Conservation (phyloP, 2,888 invertebrate species). For the Endomychus coccineus region DNA sequence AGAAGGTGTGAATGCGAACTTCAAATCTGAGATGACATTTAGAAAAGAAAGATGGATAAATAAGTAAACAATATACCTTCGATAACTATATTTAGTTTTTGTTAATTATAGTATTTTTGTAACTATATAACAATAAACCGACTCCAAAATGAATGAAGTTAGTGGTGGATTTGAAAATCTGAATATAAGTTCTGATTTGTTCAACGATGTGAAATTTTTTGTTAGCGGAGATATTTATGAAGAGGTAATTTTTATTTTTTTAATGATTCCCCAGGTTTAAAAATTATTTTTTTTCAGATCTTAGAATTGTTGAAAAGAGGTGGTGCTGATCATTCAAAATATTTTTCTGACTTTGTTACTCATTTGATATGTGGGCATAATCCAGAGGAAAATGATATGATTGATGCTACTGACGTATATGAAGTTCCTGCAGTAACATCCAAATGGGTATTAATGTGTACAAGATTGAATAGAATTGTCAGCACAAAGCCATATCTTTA, state of each 20-base stretch:
- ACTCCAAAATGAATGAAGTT: conserved; percentile 28
- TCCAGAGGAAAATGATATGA: conserved; percentile 77
- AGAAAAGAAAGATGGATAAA: too few relatives aligned
- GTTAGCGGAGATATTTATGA: conserved; percentile 71
- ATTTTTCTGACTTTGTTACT: conserved; percentile 86
- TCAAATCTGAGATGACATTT: too few relatives aligned
- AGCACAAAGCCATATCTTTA: conserved; percentile 72
- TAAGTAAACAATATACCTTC: too few relatives aligned
- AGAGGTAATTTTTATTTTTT: conserved; percentile 49
- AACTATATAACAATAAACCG: too few relatives aligned
- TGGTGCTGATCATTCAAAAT: conserved; percentile 81
- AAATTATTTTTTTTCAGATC: conserved; percentile 52
- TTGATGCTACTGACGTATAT: conserved; percentile 87
- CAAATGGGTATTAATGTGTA: conserved; percentile 74
- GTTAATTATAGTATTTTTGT: too few relatives aligned
- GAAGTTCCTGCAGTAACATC: conserved; percentile 85
- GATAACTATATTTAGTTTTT: too few relatives aligned
- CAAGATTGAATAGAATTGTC: conserved; percentile 52
- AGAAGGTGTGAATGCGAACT: too few relatives aligned
- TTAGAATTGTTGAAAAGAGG: conserved; percentile 71
- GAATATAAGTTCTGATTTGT: conserved; percentile 54
- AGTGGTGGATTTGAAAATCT: conserved; percentile 42
- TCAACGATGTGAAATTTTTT: conserved; percentile 78
- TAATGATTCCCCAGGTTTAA: background rate
- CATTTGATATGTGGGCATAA: conserved; percentile 85